Percentiles rank a stretch among this genome's conserved stretches.
These are phyloP conservation scores for Drosophila arizonae DNA, from an alignment of 1,140 invertebrate species.

Conservation along the genomic window DNA sequence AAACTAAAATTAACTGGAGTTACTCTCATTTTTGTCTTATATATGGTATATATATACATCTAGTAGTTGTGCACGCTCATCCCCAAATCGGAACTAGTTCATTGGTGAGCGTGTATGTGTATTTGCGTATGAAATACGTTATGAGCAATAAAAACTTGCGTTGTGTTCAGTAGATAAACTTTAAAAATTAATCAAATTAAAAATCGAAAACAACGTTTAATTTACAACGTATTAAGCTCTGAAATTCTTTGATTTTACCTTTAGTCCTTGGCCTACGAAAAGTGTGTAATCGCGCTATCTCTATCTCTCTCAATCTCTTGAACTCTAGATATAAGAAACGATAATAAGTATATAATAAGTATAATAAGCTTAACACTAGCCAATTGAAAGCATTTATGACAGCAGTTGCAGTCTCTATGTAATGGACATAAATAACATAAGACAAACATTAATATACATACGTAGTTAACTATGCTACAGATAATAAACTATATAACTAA, in stretches of 20 bases:
- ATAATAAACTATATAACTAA: slow-evolving; percentile 25
- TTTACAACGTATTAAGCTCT: neutral
- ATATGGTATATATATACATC: slow-evolving; percentile 18
- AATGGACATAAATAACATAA: slow-evolving; percentile 36
- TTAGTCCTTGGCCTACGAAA: neutral
- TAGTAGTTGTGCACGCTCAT: slow-evolving; percentile 38
- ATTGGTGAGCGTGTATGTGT: slow-evolving; percentile 1
- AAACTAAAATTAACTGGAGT: slow-evolving; percentile 50
- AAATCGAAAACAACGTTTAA: neutral
- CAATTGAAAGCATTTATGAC: slow-evolving; percentile 71
- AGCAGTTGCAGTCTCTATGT: slow-evolving; percentile 38
- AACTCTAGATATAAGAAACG: slow-evolving; percentile 48
- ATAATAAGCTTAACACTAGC: slow-evolving; percentile 71
- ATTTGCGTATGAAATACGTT: slow-evolving; percentile 37
- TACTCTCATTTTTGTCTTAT: slow-evolving; percentile 65
- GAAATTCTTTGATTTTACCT: neutral
- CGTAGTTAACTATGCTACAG: slow-evolving; percentile 49
- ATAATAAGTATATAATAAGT: slow-evolving; percentile 18
- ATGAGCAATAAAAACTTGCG: slow-evolving; percentile 45
- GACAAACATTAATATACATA: slow-evolving; percentile 18
- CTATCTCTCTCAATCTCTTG: neutral
- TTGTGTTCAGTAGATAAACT: slow-evolving; percentile 49
- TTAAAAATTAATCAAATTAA: neutral
- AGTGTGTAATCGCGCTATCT: slow-evolving; percentile 31
- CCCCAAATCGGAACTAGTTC: slow-evolving; percentile 23